Conservation (phyloP, 2,797 vertebrate species). For the Poecilia gillii region DNA sequence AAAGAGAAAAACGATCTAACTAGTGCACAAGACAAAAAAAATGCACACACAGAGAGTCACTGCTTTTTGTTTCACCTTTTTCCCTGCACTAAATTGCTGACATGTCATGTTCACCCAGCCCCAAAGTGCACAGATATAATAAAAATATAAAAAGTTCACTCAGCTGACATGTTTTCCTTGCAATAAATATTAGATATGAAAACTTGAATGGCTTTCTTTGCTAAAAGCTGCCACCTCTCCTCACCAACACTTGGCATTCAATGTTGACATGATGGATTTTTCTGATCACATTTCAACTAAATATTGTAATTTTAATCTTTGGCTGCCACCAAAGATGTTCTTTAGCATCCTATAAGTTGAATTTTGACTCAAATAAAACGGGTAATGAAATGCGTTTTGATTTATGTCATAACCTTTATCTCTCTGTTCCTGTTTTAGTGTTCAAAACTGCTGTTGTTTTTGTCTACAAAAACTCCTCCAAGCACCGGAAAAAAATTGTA, state of each 20-base stretch:
- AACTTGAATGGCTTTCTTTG: slow-evolving; percentile 5
- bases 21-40: background rate
- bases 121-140: background rate
- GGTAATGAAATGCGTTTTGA: slow-evolving; percentile 19
- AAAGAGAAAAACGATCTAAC: background rate
- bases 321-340: slow-evolving; percentile 14
- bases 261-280: slow-evolving; percentile 9
- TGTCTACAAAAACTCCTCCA: slow-evolving; percentile 94
- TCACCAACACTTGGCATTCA: too few relatives aligned
- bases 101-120: slow-evolving; percentile 12
- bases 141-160: slow-evolving; percentile 5
- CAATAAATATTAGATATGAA: slow-evolving; percentile 59
- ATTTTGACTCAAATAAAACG: background rate
- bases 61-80: background rate
- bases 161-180: slow-evolving; percentile 20
- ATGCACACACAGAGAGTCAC: background rate
- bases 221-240: too few relatives aligned
- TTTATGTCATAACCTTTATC: background rate
- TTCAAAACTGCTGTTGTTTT: slow-evolving; percentile 98
- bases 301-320: background rate
- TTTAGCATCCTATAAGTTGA: slow-evolving; percentile 10
- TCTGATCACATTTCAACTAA: background rate
- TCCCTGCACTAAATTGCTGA: slow-evolving; percentile 6
- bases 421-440: slow-evolving; percentile 74
- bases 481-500: slow-evolving; percentile 95